These are phyloP conservation scores for Sarcophaga variegata DNA, from an alignment of 2,888 invertebrate genomes.

Conservation along the genomic window DNA sequence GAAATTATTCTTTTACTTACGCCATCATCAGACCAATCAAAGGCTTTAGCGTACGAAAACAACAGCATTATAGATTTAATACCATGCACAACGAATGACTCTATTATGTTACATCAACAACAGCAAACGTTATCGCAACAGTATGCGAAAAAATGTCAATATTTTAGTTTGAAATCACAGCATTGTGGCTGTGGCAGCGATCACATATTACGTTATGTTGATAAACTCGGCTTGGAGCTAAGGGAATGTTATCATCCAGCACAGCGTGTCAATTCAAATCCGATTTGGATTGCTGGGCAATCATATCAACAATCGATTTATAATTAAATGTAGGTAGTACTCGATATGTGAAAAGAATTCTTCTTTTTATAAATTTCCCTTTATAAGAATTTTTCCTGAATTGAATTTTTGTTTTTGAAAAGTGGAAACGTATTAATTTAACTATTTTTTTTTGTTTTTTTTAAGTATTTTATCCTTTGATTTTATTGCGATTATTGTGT, in stretches of 20 bases:
- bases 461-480: slow-evolving; percentile 30
- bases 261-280: slow-evolving; percentile 70
- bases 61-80: background rate
- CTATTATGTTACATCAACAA: background rate
- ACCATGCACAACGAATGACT: background rate
- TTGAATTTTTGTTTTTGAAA: slow-evolving; percentile 18
- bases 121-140: background rate
- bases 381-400: slow-evolving; percentile 6
- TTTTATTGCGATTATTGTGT: slow-evolving; percentile 37
- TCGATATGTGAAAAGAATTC: background rate
- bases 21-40: background rate
- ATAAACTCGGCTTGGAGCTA: slow-evolving; percentile 51
- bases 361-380: background rate
- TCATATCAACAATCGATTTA: slow-evolving; percentile 71
- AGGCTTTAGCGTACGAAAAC: background rate
- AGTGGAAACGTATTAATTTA: slow-evolving; percentile 32
- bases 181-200: slow-evolving; percentile 52
- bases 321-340: slow-evolving; percentile 43
- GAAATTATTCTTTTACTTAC: slow-evolving; percentile 70
- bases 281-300: slow-evolving; percentile 71
- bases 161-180: slow-evolving; percentile 69
- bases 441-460: slow-evolving; percentile 26
- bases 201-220: slow-evolving; percentile 67
- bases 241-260: slow-evolving; percentile 70
- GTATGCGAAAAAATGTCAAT: background rate